phyloP scores from a whole-genome alignment of 2,113 vertebrate species.

The Anhinga anhinga region DNA sequence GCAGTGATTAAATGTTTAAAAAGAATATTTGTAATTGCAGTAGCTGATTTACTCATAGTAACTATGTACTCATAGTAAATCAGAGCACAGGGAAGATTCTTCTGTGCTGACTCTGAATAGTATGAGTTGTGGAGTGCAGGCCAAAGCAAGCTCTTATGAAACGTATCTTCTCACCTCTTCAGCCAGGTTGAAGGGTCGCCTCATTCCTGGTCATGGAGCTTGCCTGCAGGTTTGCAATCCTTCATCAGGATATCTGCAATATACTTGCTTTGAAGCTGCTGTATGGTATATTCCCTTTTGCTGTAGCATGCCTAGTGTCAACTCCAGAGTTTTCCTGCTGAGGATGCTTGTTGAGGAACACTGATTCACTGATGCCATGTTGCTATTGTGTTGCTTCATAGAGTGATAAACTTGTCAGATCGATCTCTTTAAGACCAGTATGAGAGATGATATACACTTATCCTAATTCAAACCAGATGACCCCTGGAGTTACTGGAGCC shows the following conservation, averaged over 20 bases:
- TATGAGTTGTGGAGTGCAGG: neutral
- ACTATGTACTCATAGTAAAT: no score
- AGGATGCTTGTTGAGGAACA: neutral
- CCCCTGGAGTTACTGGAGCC: neutral
- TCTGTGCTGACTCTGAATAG: neutral
- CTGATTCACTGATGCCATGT: neutral
- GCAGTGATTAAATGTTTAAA: neutral
- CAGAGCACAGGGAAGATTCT: neutral
- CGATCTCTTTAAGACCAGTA: neutral
- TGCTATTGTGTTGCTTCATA: neutral
- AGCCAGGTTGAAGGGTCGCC: neutral
- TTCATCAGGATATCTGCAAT: neutral
- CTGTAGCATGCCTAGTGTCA: neutral
- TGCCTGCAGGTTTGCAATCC: neutral
- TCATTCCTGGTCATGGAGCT: neutral
- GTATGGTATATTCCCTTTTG: neutral
- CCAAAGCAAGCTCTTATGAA: neutral
- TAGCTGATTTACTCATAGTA: neutral
- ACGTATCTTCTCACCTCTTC: neutral
- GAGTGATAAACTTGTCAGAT: neutral
- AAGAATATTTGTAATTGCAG: neutral
- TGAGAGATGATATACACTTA: neutral
- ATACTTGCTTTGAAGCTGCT: neutral
- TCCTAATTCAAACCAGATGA: neutral
- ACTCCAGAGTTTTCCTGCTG: neutral